Evolutionary conservation across 2,797 vertebrate species (phyloP).

Genomic region (Anabacerthia variegaticeps): DNA sequence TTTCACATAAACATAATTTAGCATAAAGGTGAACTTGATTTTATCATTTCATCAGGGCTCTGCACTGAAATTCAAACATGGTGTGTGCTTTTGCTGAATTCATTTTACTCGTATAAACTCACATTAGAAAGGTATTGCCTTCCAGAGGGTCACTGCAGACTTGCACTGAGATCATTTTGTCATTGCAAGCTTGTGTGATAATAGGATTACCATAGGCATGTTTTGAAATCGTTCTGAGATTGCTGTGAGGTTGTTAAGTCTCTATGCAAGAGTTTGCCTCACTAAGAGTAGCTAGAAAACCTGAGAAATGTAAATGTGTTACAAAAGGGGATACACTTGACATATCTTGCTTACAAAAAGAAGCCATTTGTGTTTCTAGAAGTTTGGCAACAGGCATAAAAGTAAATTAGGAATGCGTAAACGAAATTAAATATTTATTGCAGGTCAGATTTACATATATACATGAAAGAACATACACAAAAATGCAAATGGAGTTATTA

Average conservation of each 20-base stretch:
- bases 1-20: conserved; percentile 6
- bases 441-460: conserved; percentile 3
- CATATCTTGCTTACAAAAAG: not conserved
- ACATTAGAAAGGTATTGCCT: conserved; percentile 32
- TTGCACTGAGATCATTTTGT: conserved; percentile 10
- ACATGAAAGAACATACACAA: not conserved
- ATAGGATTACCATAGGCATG: conserved; percentile 33
- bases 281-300: not conserved
- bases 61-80: not conserved
- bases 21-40: conserved; percentile 34
- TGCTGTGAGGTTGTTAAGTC: not conserved
- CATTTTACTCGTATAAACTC: conserved; percentile 54
- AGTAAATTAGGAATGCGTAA: not conserved
- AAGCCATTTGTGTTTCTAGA: not conserved
- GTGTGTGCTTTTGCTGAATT: conserved; percentile 21
- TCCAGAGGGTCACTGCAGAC: conserved; percentile 49
- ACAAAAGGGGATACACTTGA: not conserved
- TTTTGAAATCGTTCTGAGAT: conserved; percentile 40
- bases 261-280: not conserved
- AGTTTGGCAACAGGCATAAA: not conserved
- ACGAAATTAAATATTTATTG: conserved; percentile 24
- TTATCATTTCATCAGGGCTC: not conserved
- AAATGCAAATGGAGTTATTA: not conserved
- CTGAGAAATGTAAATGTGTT: not conserved
- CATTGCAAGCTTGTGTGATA: conserved; percentile 7